Evolutionary conservation across 64 coral and sea anemone species (phyloP), one percentile per base, ranked within the genome.

Genomic region (Porites lutea): DNA sequence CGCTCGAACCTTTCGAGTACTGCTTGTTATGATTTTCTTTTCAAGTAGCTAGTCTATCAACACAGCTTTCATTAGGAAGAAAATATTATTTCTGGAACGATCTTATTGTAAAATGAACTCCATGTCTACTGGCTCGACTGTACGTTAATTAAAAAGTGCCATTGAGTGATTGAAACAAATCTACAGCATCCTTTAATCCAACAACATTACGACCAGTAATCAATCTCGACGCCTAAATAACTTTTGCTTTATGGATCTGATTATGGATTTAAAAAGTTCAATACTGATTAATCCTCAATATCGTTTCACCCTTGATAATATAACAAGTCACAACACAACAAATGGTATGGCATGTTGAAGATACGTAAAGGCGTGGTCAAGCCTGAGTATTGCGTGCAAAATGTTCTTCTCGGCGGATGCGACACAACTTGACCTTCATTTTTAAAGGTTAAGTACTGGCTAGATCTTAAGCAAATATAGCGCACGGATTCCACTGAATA

Each of bases 351-450:
- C 62, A 13, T 65, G 62, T 16, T 65, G 13, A 19, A 65, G 18
- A 16, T 4, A 64, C 3, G 71, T 45, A 44, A 37, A 74, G 23
- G 68, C 8, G 43, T 8, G 13, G 73, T 76, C 45, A 76, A 45
- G 15, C 19, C 4, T 20, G n/a, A 51, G 51, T 18, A 76, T 76
- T 76, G 73, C 73, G 73, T 76, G 73, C 73, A 76, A 51, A 73
- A 6, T 51, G 47, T 76, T 76, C 27, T 52, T 62, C 60, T 61
- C 12, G 57, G 21, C 15, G 18, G 48, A 50, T 3, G 12, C 54
- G 57, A 61, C n/a, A 81, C 78, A 58, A 27, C 77, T 79, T 52
- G 77, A 79, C 77, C 77, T 79, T 18, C 11, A 50, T 52, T 74
- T 46, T 74, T 14, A 74, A 74, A 48, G 46, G 72, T 74, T 74